These are phyloP conservation scores for Macrochelys suwanniensis DNA, from an alignment of 2,797 vertebrate species.

Conservation along the genomic window DNA sequence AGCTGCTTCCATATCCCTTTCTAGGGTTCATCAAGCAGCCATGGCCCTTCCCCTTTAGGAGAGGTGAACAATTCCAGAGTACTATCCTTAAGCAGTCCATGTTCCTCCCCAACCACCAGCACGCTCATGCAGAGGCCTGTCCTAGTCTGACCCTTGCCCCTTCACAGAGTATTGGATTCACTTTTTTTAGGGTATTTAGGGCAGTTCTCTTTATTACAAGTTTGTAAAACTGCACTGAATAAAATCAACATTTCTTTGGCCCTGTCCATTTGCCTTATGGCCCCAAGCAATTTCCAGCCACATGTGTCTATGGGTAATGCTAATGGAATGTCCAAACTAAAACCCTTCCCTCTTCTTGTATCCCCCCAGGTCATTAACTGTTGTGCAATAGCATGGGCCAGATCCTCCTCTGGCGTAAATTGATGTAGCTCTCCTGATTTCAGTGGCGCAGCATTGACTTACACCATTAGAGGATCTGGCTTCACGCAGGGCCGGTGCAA, in stretches of 20 bases:
- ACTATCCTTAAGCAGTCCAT: neutral
- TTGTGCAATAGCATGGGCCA: accelerated
- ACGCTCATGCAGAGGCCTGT: neutral
- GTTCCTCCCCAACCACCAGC: neutral
- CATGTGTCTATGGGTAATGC: neutral
- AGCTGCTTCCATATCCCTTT: neutral
- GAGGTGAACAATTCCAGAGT: neutral
- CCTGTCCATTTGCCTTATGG: neutral
- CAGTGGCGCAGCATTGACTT: accelerated
- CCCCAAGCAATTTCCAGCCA: neutral
- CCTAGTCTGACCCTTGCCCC: neutral
- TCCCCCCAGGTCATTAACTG: neutral
- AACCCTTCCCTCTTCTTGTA: neutral
- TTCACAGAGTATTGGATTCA: neutral
- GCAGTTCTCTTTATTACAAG: neutral
- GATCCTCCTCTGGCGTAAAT: neutral
- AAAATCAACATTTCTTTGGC: neutral
- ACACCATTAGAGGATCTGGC: neutral
- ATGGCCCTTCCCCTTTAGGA: neutral
- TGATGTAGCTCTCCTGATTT: neutral
- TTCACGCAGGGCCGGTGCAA: no score
- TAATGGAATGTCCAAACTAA: neutral
- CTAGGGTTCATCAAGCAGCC: neutral
- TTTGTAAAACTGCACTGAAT: neutral
- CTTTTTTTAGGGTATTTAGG: neutral